phyloP scores from a whole-genome alignment of 2,113 vertebrate species.

The Syrrhaptes paradoxus region DNA sequence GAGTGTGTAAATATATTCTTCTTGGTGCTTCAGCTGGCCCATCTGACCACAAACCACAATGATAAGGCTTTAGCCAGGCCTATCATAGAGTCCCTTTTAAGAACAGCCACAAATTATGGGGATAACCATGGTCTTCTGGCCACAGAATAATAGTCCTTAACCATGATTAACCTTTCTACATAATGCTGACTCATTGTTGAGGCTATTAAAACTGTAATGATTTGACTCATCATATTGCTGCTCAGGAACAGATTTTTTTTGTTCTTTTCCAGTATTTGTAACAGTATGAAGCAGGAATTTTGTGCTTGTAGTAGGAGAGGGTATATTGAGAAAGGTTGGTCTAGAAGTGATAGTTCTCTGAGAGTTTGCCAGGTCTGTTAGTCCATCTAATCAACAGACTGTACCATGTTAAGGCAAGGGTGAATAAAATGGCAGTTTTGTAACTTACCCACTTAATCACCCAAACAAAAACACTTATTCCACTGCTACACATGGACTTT shows the following conservation, averaged over 20 bases:
- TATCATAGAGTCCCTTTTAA: slow-evolving; percentile 13
- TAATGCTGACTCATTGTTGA: not conserved
- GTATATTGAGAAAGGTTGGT: not conserved
- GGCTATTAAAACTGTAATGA: not conserved
- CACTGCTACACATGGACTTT: not conserved
- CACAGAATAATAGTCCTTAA: slow-evolving; percentile 61
- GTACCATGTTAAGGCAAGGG: not conserved
- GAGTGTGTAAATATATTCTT: slow-evolving; percentile 6
- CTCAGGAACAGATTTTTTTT: not conserved
- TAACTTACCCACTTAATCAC: not conserved
- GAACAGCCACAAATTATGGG: slow-evolving; percentile 65
- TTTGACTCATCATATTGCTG: not conserved
- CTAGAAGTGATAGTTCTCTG: not conserved
- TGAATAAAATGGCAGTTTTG: not conserved
- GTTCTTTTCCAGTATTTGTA: not conserved
- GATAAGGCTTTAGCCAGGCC: slow-evolving; percentile 55
- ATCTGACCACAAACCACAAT: slow-evolving; percentile 70
- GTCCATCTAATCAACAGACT: not conserved
- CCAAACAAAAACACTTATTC: not conserved
- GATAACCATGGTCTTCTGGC: slow-evolving; percentile 30
- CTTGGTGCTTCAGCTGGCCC: not conserved
- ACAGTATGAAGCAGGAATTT: not conserved
- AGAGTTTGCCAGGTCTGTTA: not conserved
- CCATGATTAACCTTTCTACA: slow-evolving; percentile 25
- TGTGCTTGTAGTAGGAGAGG: not conserved